Percentiles rank a stretch among this genome's conserved stretches.
These are phyloP conservation scores for Psilopogon haemacephalus DNA, from an alignment of 2,113 vertebrate species.

Conservation along the genomic window DNA sequence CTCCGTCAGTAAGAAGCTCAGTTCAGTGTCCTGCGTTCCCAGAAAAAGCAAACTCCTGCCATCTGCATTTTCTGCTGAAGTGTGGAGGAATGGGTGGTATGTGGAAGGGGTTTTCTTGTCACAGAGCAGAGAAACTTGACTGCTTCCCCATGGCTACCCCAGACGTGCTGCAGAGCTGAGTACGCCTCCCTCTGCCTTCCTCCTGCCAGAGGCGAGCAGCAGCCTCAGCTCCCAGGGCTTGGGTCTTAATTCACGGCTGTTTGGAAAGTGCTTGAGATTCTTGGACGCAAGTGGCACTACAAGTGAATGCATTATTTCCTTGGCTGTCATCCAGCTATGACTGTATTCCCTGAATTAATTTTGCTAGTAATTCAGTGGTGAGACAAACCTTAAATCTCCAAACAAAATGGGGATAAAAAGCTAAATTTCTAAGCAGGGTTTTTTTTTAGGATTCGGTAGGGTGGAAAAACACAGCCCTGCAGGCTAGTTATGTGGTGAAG, in stretches of 20 bases:
- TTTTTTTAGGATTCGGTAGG: neutral
- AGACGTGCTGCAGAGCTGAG: neutral
- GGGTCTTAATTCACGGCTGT: neutral
- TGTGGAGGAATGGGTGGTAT: neutral
- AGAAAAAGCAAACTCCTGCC: neutral
- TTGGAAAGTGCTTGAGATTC: slow-evolving; percentile 32
- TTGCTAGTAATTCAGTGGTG: neutral
- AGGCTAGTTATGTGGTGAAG: neutral
- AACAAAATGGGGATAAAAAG: slow-evolving; percentile 7
- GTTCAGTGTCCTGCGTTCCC: neutral
- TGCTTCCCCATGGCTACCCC: neutral
- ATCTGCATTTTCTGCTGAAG: neutral
- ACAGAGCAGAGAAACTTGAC: accelerated
- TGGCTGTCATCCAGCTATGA: slow-evolving; percentile 39
- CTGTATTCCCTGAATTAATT: slow-evolving; percentile 56
- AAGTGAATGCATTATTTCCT: slow-evolving; percentile 37
- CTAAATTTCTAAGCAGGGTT: neutral
- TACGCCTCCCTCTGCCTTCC: neutral
- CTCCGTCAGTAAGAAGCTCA: neutral
- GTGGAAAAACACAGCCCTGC: neutral
- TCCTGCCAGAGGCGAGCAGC: neutral
- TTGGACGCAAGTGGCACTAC: slow-evolving; percentile 20
- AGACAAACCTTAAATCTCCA: slow-evolving; percentile 14
- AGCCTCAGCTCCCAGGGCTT: neutral
- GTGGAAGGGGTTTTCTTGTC: neutral